Base-by-base conservation (phyloP, 35 echinoderm and acorn worm genomes). In the Nesometra sesokonis region DNA sequence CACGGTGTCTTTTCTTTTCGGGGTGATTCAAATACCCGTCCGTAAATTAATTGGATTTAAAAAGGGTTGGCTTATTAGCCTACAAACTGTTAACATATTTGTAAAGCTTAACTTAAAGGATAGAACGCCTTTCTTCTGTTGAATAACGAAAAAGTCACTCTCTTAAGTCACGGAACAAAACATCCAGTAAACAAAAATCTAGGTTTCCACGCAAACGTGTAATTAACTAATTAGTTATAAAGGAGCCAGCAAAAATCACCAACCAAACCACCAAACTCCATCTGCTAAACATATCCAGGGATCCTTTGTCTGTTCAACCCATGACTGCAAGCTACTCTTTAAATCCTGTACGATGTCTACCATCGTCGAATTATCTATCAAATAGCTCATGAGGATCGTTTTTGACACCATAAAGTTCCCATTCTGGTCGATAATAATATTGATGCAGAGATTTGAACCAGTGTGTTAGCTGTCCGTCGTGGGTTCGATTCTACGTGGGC, bases 351-450 rank as follows among this genome's bases (percentile, higher is more conserved):
- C 83, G 27, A 92, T 36, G 29, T 88, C 35, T 9, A 35, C 78
- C 78, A 90, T 84, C 11, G 76, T 47, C 17, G 78, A 34, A 32
- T 92, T 79, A 23, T 92, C 30, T 13, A 93, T 93, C 47, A 99
- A 82, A 80, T 99, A 94, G 37, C 33, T 84, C 46, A 32, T 92
- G 84, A 0, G 96, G 96, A 76, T 99, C 96, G 19, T 92, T 88
- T 0, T 84, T 37, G 15, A 92, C 37, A 76, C 94, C 96, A 77
- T 90, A 99, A 29, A 99, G 87, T 82, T 99, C 92, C 80, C 82
- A 99, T 46, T 99, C 96, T 19, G 87, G 82, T 35, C 96, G 82
- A 85, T 94, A 99, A 87, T 94, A 99, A 46, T 99, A 99, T 35
- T 92, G 34, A 15, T 94, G 90, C 31, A 99, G 79, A 29, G 93